Percentiles rank a stretch among this genome's conserved stretches.
Evolutionary conservation across 2,113 vertebrate genomes (phyloP).

Genomic region (Macaca fascicularis): T2T-MFA8v1.1 NC_088395.1:156040001-156040500

Average conservation of each 20-base stretch:
- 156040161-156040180: constrained; percentile 24
- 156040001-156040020: neutral
- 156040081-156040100: neutral
- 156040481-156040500: neutral
- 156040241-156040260: constrained; percentile 56
- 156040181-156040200: neutral
- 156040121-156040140: neutral
- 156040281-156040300: constrained; percentile 19
- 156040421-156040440: constrained; percentile 14
- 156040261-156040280: constrained; percentile 50
- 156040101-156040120: neutral
- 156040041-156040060: neutral
- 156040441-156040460: constrained; percentile 29
- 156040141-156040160: constrained; percentile 24
- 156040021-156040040: neutral
- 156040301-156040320: constrained; percentile 26
- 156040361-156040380: neutral
- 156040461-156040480: neutral
- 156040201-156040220: constrained; percentile 30
- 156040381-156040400: constrained; percentile 19
- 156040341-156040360: constrained; percentile 26
- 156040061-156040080: neutral
- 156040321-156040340: constrained; percentile 43
- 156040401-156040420: constrained; percentile 51
- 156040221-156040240: constrained; percentile 21